phyloP scores from a whole-genome alignment of 2,888 invertebrate genomes.

The Diogma glabrata region DNA sequence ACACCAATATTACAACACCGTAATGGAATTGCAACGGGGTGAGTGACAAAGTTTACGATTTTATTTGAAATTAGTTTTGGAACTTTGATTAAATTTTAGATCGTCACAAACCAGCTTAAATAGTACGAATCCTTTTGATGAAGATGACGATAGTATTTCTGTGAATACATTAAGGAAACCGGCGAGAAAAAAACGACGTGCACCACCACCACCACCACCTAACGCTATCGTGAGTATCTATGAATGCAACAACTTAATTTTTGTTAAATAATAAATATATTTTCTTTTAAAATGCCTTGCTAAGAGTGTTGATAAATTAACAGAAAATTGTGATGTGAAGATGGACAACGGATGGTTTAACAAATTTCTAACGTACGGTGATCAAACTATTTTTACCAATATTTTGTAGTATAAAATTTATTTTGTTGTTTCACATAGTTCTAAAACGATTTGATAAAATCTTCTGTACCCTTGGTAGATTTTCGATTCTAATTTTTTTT shows the following conservation, averaged over 20 bases:
- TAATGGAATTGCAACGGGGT: not conserved
- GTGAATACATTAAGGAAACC: constrained; percentile 40
- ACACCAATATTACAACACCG: constrained; percentile 22
- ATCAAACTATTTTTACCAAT: too few species aligned
- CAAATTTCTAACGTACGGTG: not conserved
- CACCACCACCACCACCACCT: constrained; percentile 48
- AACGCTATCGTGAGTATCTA: too few species aligned
- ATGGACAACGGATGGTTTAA: not conserved
- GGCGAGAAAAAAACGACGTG: constrained; percentile 50
- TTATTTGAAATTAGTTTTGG: too few species aligned
- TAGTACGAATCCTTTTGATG: constrained; percentile 48
- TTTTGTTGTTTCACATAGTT: not conserved
- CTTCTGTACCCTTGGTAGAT: too few species aligned
- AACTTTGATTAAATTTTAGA: constrained; percentile 32
- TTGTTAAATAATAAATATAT: too few species aligned
- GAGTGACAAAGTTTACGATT: not conserved
- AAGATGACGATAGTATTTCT: constrained; percentile 28
- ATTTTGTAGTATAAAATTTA: too few species aligned
- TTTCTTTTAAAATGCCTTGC: not conserved
- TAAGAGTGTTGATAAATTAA: too few species aligned
- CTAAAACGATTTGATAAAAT: too few species aligned
- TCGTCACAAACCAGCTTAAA: constrained; percentile 46
- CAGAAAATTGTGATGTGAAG: too few species aligned
- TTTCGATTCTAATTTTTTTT: too few species aligned
- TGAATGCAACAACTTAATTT: too few species aligned